Percentiles rank a stretch among this genome's conserved stretches.
Evolutionary conservation across 2,888 invertebrate genomes (phyloP).

Genomic region (Stramonita haemastoma): DNA sequence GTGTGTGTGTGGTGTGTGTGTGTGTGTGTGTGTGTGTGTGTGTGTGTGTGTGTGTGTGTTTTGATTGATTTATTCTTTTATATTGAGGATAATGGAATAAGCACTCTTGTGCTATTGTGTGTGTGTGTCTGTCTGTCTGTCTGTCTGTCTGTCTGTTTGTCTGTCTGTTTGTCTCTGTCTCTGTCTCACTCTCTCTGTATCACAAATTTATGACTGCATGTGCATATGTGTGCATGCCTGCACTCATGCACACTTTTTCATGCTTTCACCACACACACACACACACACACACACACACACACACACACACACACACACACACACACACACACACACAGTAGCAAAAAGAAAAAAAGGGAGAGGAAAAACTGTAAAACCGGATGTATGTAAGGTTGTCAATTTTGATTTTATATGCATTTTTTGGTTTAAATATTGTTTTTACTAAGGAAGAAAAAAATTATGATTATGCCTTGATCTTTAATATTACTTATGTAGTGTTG

Average conservation of each 20-base stretch:
- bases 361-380: too few relatives aligned
- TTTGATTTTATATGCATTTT: neutral
- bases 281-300: too few relatives aligned
- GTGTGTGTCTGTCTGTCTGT: neutral
- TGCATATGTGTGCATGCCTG: too few relatives aligned
- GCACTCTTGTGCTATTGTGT: too few relatives aligned
- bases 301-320: too few relatives aligned
- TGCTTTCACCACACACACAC: too few relatives aligned
- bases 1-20: conserved; percentile 75
- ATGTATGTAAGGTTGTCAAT: neutral
- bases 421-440: neutral
- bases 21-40: neutral
- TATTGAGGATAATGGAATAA: too few relatives aligned
- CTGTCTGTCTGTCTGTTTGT: neutral
- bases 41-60: neutral
- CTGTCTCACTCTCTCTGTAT: too few relatives aligned
- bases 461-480: neutral
- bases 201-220: too few relatives aligned
- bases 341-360: too few relatives aligned
- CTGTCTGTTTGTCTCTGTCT: neutral
- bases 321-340: too few relatives aligned
- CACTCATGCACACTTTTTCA: too few relatives aligned
- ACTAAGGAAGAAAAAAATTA: neutral
- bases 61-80: neutral
- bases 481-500: neutral